Evolutionary conservation across 2,888 invertebrate species (phyloP).

Genomic region (Opisthograptis luteolata): DNA sequence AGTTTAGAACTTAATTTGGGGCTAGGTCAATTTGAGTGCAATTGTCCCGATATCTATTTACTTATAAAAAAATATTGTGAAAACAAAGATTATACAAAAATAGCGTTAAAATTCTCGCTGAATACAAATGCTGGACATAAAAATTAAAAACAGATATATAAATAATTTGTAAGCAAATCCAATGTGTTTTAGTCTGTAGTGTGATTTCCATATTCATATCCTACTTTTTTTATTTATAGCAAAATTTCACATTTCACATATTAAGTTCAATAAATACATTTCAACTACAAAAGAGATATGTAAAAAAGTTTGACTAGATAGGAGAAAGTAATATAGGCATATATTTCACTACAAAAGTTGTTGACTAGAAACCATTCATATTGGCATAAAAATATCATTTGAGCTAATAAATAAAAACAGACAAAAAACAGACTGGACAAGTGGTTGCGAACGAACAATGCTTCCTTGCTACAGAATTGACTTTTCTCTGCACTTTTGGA

Average conservation of each 20-base stretch:
- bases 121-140: constrained; percentile 5
- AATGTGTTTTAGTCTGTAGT: not conserved
- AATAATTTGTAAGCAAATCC: constrained; percentile 10
- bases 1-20: too few species aligned
- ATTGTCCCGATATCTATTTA: too few species aligned
- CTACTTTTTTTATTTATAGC: too few species aligned
- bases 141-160: constrained; percentile 13
- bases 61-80: too few species aligned
- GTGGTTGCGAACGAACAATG: too few species aligned
- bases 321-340: constrained; percentile 28
- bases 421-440: too few species aligned
- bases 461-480: too few species aligned
- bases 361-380: constrained; percentile 45
- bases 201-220: not conserved
- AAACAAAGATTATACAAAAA: constrained; percentile 44
- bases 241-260: too few species aligned
- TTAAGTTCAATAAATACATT: constrained; percentile 14
- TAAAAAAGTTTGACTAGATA: constrained; percentile 38
- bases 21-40: too few species aligned
- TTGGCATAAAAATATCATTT: too few species aligned
- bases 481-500: too few species aligned
- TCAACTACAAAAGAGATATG: constrained; percentile 43
- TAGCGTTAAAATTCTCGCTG: constrained; percentile 22
- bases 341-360: constrained; percentile 29
- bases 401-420: too few species aligned